Percentiles rank a stretch among this genome's conserved stretches.
Evolutionary conservation across 2,113 vertebrate species (phyloP).

Genomic region (Syngnathus floridae): DNA sequence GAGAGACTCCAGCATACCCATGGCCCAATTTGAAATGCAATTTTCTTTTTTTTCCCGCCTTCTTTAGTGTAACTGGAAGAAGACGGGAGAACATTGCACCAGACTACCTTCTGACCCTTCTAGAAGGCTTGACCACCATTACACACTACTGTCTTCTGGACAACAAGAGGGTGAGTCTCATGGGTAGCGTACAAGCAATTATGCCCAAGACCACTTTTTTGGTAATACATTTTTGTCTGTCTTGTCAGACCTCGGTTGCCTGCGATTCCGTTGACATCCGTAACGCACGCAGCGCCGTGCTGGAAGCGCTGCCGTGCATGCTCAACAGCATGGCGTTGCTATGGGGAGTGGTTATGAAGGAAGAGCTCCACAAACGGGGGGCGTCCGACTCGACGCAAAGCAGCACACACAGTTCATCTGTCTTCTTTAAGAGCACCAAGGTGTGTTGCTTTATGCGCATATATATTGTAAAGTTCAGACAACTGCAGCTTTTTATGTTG

Average conservation of each 20-base stretch:
- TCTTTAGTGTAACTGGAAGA: conserved; percentile 71
- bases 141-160: conserved; percentile 91
- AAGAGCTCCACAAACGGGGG: conserved; percentile 77
- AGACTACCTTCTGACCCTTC: conserved; percentile 89
- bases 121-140: conserved; percentile 91
- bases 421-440: conserved; percentile 91
- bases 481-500: no score
- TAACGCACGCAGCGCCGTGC: conserved; percentile 84
- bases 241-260: conserved; percentile 60
- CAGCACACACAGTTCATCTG: conserved; percentile 75
- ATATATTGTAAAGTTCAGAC: not conserved
- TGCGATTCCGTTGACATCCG: conserved; percentile 77
- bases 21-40: not conserved
- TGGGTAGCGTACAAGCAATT: not conserved
- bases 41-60: conserved; percentile 11
- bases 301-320: conserved; percentile 84
- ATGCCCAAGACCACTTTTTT: not conserved
- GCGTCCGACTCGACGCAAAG: conserved; percentile 71
- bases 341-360: conserved; percentile 80
- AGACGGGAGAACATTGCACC: conserved; percentile 90
- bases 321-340: conserved; percentile 83
- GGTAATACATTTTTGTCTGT: not conserved
- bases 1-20: not conserved
- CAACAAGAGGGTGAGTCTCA: conserved; percentile 77
- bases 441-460: conserved; percentile 54